Base-by-base conservation (phyloP, 1,140 invertebrate species). In the Triops cancriformis region DNA sequence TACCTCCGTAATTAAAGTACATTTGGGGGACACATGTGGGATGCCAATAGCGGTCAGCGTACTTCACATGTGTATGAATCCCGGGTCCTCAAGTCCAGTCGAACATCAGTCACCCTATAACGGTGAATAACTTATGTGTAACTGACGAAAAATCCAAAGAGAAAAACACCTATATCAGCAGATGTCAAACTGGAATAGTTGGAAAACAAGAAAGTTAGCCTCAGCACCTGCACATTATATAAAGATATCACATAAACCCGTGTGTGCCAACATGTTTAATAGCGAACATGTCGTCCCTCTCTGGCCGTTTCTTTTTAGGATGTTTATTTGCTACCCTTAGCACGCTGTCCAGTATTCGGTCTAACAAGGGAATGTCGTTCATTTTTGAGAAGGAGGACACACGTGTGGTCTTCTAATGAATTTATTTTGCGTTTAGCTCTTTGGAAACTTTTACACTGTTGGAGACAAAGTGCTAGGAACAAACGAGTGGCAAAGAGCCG, bases 151-250 rank as follows among this genome's bases (percentile, higher is more conserved):
- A 72, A 72, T 23, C n/a, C 64, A 72, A 74, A 74, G 31, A 74
- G 26, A 74, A 28, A 27, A 74, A 26, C 73, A 28, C 26, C 12
- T 10, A 31, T 26, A 12, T 23, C 73, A 23, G 42, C 73, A 74
- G 73, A 43, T 74, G 73, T 64, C n/a, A n/a, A 64, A 64, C 51
- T n/a, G n/a, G 51, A 64, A 64, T 64, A 6, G 31, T 64, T 5
- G 23, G 18, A 23, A 64, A 64, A 64, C 6, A 6, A 64, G 51
- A 18, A n/a, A 64, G 4, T 18, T 6, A 5, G 10, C 6, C 14
- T 64, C 14, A 64, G 51, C 51, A 64, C 51, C 51, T 64, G 51
- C 51, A 64, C 51, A 64, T 64, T 64, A 64, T 64, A 64, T 64
- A 14, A 64, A 64, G 51, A 64, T 23, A 64, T 64, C 51, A 23